Evolutionary conservation across 2,888 invertebrate genomes (phyloP).

Genomic region (Gortyna flavago): DNA sequence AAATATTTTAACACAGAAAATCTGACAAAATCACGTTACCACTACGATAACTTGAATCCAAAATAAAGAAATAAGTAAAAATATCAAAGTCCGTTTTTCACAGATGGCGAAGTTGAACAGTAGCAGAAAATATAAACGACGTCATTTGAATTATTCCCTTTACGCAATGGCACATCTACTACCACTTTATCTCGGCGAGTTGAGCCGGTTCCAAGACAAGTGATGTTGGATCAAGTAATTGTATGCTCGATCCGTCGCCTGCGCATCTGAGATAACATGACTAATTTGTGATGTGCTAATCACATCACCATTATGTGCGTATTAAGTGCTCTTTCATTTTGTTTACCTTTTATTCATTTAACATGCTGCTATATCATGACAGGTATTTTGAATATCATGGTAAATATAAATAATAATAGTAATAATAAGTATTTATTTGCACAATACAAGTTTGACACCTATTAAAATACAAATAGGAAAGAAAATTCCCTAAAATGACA

Average conservation of each 20-base stretch:
- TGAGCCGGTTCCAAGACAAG: constrained; percentile 70
- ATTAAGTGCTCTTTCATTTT: constrained; percentile 54
- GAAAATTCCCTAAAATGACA: constrained; percentile 10
- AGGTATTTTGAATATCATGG: background rate
- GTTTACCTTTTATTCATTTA: constrained; percentile 34
- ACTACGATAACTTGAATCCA: background rate
- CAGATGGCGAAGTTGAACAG: constrained; percentile 25
- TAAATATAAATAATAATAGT: no score
- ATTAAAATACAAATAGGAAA: constrained; percentile 12
- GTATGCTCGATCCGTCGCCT: constrained; percentile 71
- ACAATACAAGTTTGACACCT: no score
- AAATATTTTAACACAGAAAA: background rate
- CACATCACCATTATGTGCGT: constrained; percentile 72
- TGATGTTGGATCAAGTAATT: constrained; percentile 73
- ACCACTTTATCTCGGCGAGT: constrained; percentile 71
- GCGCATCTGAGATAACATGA: constrained; percentile 74
- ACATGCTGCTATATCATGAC: background rate
- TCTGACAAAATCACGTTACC: background rate
- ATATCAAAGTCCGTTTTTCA: constrained; percentile 19
- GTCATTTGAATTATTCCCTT: constrained; percentile 72
- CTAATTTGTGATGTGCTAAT: constrained; percentile 79
- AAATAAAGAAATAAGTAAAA: constrained; percentile 16
- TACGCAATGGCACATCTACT: constrained; percentile 75
- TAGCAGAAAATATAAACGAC: constrained; percentile 61
- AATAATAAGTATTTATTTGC: no score